Evolutionary conservation across 2,888 invertebrate genomes (phyloP), one percentile per base, ranked within the genome.

Genomic region (Eupelmus urozonus): DNA sequence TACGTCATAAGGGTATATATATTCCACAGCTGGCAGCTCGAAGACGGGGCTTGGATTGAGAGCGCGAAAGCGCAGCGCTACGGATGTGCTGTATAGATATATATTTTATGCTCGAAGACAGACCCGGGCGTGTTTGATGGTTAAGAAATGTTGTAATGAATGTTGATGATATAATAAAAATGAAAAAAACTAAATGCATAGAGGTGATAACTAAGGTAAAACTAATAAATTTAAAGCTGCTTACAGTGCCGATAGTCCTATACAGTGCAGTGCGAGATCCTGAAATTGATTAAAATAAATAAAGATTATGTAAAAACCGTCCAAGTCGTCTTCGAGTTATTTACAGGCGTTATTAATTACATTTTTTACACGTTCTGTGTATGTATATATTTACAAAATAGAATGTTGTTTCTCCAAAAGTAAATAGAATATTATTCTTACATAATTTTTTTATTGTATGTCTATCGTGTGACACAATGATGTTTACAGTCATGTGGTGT

Each of bases 261-360:
- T n/a, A n/a, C n/a, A 76, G 20, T 34, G 34, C 18, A 2, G 1
- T 70, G 18, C 59, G 77, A 60, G 57, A 25, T 77, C 80, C 82
- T 83, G 82, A 81, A 83, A 82, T 79, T 73, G 63, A 80, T 82
- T 60, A 81, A 72, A 76, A 62, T 57, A 78, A 57, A 57, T 4
- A 69, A 20, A 49, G 11, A 67, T 57, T 57, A 70, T 57, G 42
- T 49, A 23, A 18, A n/a, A 69, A 25, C 65, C 3, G n/a, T 70
- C 66, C 55, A 51, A 73, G 62, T 49, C 42, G 78, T 67, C 75
- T 71, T 80, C 71, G 45, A 55, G 57, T 77, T 45, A 65, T 73
- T 75, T 78, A 71, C 71, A 72, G 29, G 53, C 29, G 60, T 40
- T 55, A 57, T 62, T 60, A 71, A 53, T 72, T 78, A 34, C 71